Conservation (phyloP, 1,140 invertebrate genomes). For the Lasioglossum albipes region DNA sequence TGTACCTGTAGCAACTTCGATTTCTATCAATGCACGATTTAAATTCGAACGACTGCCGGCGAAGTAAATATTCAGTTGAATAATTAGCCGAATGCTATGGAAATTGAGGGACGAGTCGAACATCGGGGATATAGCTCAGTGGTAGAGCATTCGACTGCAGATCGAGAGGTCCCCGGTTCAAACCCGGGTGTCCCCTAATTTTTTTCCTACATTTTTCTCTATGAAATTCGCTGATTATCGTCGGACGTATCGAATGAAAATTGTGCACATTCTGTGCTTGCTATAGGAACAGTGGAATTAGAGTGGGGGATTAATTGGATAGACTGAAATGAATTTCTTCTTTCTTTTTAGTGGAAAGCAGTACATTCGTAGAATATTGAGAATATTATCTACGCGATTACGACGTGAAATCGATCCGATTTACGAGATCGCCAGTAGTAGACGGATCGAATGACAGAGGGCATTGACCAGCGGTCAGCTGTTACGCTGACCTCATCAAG, state of each 20-base stretch:
- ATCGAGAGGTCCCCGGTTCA: slow-evolving; percentile 96
- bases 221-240: background rate
- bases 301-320: too few relatives aligned
- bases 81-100: background rate
- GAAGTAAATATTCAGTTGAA: background rate
- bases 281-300: too few relatives aligned
- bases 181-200: slow-evolving; percentile 91
- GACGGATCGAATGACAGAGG: slow-evolving; percentile 28
- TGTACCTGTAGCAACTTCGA: too few relatives aligned
- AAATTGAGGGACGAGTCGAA: background rate
- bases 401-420: slow-evolving; percentile 45
- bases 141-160: slow-evolving; percentile 95
- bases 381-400: background rate
- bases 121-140: slow-evolving; percentile 90
- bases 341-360: too few relatives aligned
- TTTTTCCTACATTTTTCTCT: slow-evolving; percentile 18
- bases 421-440: slow-evolving; percentile 9
- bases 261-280: too few relatives aligned
- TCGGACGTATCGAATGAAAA: too few relatives aligned
- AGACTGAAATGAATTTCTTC: too few relatives aligned
- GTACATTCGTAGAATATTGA: too few relatives aligned
- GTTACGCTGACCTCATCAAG: slow-evolving; percentile 53
- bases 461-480: slow-evolving; percentile 55
- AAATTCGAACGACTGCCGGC: too few relatives aligned
- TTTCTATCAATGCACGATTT: too few relatives aligned